Conservation (phyloP, 1,140 invertebrate species). For the Chrysopa pallens region DNA sequence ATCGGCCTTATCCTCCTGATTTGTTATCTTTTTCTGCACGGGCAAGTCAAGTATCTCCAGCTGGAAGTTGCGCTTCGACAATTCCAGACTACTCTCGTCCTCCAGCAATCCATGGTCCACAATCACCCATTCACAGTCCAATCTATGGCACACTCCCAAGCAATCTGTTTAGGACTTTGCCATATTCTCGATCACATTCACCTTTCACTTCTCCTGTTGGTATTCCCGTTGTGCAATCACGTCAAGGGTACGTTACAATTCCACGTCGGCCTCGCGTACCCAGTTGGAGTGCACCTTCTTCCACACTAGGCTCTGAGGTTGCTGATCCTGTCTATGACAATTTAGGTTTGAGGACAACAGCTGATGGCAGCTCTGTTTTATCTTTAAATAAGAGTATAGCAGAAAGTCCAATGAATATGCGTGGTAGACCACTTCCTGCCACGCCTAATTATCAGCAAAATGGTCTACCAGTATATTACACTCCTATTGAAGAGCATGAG, state of each 20-base stretch:
- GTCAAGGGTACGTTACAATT: slow-evolving; percentile 65
- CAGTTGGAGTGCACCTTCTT: slow-evolving; percentile 46
- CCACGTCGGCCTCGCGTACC: slow-evolving; percentile 62
- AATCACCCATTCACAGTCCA: slow-evolving; percentile 30
- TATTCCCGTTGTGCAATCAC: slow-evolving; percentile 37
- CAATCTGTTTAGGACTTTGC: slow-evolving; percentile 43
- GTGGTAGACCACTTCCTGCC: slow-evolving; percentile 26
- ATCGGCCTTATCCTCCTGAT: slow-evolving; percentile 51
- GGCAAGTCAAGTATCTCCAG: slow-evolving; percentile 42
- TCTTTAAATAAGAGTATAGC: slow-evolving; percentile 44
- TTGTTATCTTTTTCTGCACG: slow-evolving; percentile 57
- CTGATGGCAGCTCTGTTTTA: slow-evolving; percentile 60
- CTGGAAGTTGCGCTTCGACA: slow-evolving; percentile 56
- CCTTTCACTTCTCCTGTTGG: slow-evolving; percentile 41
- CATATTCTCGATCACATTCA: slow-evolving; percentile 50
- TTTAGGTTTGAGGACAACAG: slow-evolving; percentile 62
- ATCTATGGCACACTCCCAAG: slow-evolving; percentile 27
- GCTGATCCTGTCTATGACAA: slow-evolving; percentile 71
- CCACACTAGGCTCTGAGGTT: slow-evolving; percentile 15
- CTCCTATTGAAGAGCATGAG: slow-evolving; percentile 46
- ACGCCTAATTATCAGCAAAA: slow-evolving; percentile 27
- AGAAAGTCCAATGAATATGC: slow-evolving; percentile 21
- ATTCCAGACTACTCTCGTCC: slow-evolving; percentile 42
- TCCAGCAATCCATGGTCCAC: slow-evolving; percentile 28
- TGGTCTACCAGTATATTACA: slow-evolving; percentile 28